Base-by-base conservation (phyloP, 1,140 invertebrate genomes). In the Saccostrea glomerata region DNA sequence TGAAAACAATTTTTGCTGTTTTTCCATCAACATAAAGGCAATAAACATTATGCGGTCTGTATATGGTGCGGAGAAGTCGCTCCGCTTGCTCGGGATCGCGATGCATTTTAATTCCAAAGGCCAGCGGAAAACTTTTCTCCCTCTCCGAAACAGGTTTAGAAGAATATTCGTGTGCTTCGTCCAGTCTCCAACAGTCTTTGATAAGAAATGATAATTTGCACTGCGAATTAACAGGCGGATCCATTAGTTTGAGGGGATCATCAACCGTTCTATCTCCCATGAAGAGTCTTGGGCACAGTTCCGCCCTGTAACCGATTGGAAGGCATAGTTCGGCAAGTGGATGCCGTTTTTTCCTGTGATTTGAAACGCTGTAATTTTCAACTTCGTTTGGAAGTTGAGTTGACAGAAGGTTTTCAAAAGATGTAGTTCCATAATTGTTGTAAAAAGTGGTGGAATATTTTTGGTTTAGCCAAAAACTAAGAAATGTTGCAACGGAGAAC, bases 21-120 rank as follows among this genome's bases (percentile, higher is more conserved):
- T 92, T 93, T 1, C 86, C 87, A 86, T 95, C 94, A 1, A 95
- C 90, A 84, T 94, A 94, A 54, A 95, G 91, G 89, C 94, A 95
- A 89, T 94, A 95, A 54, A 92, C 89, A 91, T 95, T 95, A 56
- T 95, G 93, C 1, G 94, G 92, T 7, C 92, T 88, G 73, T 94
- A 95, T 40, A 95, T 93, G 13, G 92, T 87, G 20, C 93, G 84
- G 1, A 95, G 88, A 36, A 95, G 86, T 82, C 90, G 89, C 77
- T 94, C 92, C 0, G 92, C 91, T 88, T 94, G 94, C 82, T 92
- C 89, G 17, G 91, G 87, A 55, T 90, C 85, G 25, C 60, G 88
- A 85, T 93, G 92, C 86, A 93, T 90, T 77, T 91, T 90, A 55
- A 94, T 93, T 77, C 88, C 90, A 60, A 92, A 94, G 3, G 93